Evolutionary conservation across 2,113 vertebrate species (phyloP).

Genomic region (Merops nubicus): DNA sequence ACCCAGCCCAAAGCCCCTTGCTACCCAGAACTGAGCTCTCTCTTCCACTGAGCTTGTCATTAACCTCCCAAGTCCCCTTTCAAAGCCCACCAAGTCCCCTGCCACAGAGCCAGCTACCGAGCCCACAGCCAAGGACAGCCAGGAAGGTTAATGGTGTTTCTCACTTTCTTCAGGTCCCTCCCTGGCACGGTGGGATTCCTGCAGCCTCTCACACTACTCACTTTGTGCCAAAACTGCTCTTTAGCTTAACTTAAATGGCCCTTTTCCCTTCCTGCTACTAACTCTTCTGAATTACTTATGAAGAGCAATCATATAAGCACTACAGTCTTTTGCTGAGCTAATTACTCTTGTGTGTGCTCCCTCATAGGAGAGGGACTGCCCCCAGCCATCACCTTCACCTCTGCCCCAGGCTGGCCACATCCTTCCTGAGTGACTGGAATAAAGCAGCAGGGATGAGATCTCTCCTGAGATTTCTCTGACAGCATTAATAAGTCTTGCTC

Average conservation of each 20-base stretch:
- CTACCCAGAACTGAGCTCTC: not conserved
- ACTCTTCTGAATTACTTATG: conserved; percentile 54
- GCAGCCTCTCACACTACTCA: not conserved
- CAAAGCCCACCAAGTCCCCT: not conserved
- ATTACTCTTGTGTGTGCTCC: not conserved
- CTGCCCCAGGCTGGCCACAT: not conserved
- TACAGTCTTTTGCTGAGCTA: conserved; percentile 26
- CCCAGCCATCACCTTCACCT: not conserved
- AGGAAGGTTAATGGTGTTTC: conserved; percentile 16
- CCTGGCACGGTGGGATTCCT: not conserved
- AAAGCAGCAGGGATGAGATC: not conserved
- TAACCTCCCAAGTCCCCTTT: not conserved
- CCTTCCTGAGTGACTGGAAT: not conserved
- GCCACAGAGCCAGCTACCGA: not conserved
- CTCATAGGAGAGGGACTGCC: not conserved
- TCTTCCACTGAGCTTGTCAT: not conserved
- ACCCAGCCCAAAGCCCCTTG: not conserved
- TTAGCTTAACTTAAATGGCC: conserved; percentile 37
- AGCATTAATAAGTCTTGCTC: not conserved
- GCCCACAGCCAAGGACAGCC: not conserved
- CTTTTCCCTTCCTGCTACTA: conserved; percentile 33
- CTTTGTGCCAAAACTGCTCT: conserved; percentile 54
- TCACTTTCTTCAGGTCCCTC: not conserved
- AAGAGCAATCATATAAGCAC: conserved; percentile 4
- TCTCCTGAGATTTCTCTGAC: not conserved